Conservation (phyloP, 2,113 vertebrate species). For the Stegostoma tigrinum region DNA sequence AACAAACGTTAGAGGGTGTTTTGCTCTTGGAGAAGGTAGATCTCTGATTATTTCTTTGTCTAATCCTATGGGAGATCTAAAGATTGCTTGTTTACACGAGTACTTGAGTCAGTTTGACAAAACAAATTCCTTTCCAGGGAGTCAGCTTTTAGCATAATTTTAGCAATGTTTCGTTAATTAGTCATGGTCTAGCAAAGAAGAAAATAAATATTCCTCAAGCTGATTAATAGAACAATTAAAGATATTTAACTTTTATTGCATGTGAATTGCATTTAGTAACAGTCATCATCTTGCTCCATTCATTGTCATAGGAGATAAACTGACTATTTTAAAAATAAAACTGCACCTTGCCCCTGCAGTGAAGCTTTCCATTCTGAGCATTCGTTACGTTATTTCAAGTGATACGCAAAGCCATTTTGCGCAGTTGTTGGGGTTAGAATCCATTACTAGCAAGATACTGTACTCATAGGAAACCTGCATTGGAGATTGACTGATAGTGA, state of each 20-base stretch:
- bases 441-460: not conserved
- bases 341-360: not conserved
- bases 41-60: not conserved
- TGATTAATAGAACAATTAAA: not conserved
- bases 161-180: not conserved
- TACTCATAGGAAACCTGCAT: not conserved
- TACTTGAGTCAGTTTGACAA: not conserved
- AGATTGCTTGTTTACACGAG: not conserved
- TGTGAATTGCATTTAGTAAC: not conserved
- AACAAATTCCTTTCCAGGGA: not conserved
- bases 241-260: not conserved
- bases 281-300: not conserved
- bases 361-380: not conserved
- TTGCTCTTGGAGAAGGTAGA: not conserved
- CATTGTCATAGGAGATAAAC: not conserved
- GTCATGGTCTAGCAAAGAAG: not conserved
- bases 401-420: not conserved
- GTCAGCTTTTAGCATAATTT: not conserved
- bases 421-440: not conserved
- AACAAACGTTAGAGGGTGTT: too few relatives aligned
- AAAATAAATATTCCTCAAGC: not conserved
- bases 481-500: not conserved
- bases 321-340: not conserved
- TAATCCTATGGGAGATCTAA: not conserved
- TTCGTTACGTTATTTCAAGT: not conserved